These are phyloP conservation scores for Emydoidea blandingii DNA, from an alignment of 2,797 vertebrate genomes.

Conservation along the genomic window DNA sequence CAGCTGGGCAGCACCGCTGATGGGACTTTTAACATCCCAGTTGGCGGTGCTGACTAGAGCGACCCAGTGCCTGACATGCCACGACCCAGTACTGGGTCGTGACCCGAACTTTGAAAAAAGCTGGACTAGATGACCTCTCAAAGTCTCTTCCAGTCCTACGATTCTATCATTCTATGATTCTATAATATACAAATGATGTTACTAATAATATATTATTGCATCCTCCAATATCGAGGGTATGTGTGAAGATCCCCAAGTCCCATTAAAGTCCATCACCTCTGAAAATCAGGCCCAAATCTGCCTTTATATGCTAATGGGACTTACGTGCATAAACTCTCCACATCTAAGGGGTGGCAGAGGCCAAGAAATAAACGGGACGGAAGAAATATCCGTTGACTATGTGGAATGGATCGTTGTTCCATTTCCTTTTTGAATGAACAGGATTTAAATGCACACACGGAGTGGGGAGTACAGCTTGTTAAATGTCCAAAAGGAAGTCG, in stretches of 20 bases:
- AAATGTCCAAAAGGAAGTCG: background rate
- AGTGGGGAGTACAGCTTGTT: background rate
- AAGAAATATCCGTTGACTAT: background rate
- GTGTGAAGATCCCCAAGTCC: background rate
- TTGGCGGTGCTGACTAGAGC: no score
- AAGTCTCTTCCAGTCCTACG: no score
- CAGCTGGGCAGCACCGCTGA: no score
- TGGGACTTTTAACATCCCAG: no score
- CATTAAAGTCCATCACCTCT: background rate
- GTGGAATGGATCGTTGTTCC: rapidly evolving
- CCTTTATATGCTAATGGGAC: background rate
- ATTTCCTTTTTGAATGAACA: background rate
- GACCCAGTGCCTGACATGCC: no score
- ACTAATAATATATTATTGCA: background rate
- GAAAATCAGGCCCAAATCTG: background rate
- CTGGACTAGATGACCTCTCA: no score
- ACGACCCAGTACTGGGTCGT: no score
- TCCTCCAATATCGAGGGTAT: background rate
- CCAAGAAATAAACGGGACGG: background rate
- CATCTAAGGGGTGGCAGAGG: background rate
- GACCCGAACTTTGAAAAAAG: no score
- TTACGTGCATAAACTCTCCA: background rate
- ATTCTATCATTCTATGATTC: no score
- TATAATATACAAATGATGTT: background rate
- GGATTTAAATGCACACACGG: rapidly evolving